Conservation (phyloP, 37 sponge, comb jelly and placozoan species). For the Aplysina aerophoba region DNA sequence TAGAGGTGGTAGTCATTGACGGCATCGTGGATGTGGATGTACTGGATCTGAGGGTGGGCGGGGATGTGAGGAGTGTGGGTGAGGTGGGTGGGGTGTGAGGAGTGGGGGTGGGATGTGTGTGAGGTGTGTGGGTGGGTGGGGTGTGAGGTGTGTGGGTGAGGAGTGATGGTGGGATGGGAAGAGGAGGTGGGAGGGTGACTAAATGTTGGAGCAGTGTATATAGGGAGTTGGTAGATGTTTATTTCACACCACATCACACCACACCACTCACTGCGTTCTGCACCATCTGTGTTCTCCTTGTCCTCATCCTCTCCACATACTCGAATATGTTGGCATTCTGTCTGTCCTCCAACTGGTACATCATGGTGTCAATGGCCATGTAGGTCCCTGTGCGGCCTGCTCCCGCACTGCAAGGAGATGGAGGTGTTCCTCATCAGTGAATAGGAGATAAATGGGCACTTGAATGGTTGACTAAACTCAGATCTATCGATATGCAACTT, state of each 20-base stretch:
- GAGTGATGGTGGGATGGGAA: too few species aligned
- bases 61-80: not conserved
- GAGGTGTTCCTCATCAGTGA: not conserved
- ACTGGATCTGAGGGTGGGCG: conserved; percentile 67
- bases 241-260: too few species aligned
- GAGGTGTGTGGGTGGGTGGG: not conserved
- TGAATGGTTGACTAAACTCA: too few species aligned
- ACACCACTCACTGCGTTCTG: conserved; percentile 11
- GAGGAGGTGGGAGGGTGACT: too few species aligned
- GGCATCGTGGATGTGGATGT: conserved; percentile 71
- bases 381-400: conserved; percentile 25
- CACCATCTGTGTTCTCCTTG: conserved; percentile 28
- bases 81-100: not conserved
- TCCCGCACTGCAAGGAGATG: conserved; percentile 18
- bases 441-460: too few species aligned
- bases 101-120: not conserved
- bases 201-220: not conserved
- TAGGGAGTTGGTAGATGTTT: too few species aligned
- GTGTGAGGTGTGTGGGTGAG: too few species aligned
- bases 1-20: conserved; percentile 66
- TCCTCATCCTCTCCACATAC: conserved; percentile 22
- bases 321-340: conserved; percentile 1
- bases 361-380: conserved; percentile 19
- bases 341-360: conserved; percentile 10
- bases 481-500: too few species aligned